Evolutionary conservation across 2,113 vertebrate genomes (phyloP), one percentile per base, ranked within the genome.

Genomic region (Okapia johnstoni): DNA sequence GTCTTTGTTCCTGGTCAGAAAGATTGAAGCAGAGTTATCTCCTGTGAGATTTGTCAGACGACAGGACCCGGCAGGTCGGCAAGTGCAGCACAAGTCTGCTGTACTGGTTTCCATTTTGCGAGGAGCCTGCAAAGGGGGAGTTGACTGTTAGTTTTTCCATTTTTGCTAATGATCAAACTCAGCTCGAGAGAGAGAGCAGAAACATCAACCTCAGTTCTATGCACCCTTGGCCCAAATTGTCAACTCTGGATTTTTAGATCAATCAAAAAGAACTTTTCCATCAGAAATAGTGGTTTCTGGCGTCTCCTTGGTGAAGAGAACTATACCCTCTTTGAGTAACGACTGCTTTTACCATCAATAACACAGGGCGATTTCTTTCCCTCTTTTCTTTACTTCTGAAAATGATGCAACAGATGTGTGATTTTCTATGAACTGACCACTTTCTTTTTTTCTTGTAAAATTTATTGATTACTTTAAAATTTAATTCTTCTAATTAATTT

Each of bases 11-110:
- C 15, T 21, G 43, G n/a, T 43, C 30, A 55, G 70, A 19, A 70
- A 26, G 26, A 30, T 3, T 30, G 36, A 46, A 13, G 57, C 36
- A 12, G 48, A 23, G 7, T 8, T 15, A 23, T 16, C 23, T 46
- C 57, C 58, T 4, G 9, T 7, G 50, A 76, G 73, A 52, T 43
- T 2, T 81, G 14, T 87, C 15, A 58, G 57, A 14, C 23, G 2
- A 13, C 1, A 3, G 40, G 2, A 0, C 57, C 12, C 11, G 40
- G 1, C 80, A 40, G 48, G 33, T 0, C 36, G 23, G 30, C 46
- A 21, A 11, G 30, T 5, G 28, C 17, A 40, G 58, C 25, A 0
- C 0, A 14, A 3, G 52, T 54, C 89, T 70, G 33, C 43, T 11
- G 0, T 14, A 6, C 46, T 3, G 2, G 2, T 4, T 23, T 73